These are phyloP conservation scores for Acrobasis suavella DNA, from an alignment of 2,888 invertebrate species.

Conservation along the genomic window DNA sequence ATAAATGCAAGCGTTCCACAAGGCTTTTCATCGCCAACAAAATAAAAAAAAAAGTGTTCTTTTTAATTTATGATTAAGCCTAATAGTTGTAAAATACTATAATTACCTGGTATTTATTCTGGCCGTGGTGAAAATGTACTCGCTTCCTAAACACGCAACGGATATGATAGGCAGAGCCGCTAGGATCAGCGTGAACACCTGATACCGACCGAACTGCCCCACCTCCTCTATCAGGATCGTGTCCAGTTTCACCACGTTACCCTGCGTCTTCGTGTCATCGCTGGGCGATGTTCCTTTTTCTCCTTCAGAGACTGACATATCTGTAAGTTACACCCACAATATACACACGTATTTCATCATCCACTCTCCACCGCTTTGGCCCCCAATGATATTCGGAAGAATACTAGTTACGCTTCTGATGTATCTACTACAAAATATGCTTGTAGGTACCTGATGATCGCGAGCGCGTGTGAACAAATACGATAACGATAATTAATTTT, in stretches of 20 bases:
- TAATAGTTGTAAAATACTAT: neutral
- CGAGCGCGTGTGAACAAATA: too few relatives aligned
- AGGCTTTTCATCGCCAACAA: conserved; percentile 31
- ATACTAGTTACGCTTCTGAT: too few relatives aligned
- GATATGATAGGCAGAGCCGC: conserved; percentile 83
- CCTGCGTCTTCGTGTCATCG: neutral
- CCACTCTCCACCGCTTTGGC: too few relatives aligned
- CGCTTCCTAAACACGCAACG: conserved; percentile 77
- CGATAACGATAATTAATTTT: too few relatives aligned
- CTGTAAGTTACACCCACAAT: neutral
- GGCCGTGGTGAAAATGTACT: conserved; percentile 27
- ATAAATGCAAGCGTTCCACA: too few relatives aligned
- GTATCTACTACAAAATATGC: too few relatives aligned
- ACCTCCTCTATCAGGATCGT: conserved; percentile 69
- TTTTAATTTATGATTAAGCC: too few relatives aligned
- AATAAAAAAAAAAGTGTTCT: too few relatives aligned
- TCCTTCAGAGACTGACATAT: neutral
- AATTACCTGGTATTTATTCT: conserved; percentile 29
- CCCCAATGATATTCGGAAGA: too few relatives aligned
- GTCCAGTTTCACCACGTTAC: conserved; percentile 54
- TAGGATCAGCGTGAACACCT: conserved; percentile 78
- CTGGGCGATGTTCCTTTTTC: neutral
- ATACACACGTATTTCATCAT: neutral
- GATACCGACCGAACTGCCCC: conserved; percentile 85
- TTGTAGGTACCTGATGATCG: too few relatives aligned